These are phyloP conservation scores for Subanguina moxae DNA, from an alignment of 1,140 invertebrate species.

Conservation along the genomic window DNA sequence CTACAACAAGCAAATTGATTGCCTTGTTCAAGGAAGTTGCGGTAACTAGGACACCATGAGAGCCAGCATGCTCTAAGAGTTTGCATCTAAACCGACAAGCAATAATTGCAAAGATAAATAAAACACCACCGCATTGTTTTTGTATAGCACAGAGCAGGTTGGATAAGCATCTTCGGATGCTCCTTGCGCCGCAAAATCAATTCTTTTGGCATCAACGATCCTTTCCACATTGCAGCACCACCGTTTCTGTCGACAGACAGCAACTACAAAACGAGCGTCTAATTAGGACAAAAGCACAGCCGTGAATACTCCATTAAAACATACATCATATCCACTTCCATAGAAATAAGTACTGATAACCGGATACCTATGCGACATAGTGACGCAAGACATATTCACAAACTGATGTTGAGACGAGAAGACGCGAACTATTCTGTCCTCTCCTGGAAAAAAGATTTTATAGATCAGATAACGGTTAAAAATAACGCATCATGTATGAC, in stretches of 20 bases:
- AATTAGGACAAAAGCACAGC: not conserved
- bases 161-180: not conserved
- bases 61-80: constrained; percentile 17
- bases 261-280: constrained; percentile 12
- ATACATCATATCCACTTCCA: constrained; percentile 21
- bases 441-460: constrained; percentile 8
- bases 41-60: constrained; percentile 7
- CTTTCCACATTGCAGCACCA: constrained; percentile 12
- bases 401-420: constrained; percentile 16
- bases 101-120: not conserved
- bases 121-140: constrained; percentile 7
- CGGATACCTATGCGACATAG: constrained; percentile 15
- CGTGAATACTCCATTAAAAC: not conserved
- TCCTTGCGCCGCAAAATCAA: constrained; percentile 6
- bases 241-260: constrained; percentile 28
- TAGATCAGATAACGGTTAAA: too few species aligned
- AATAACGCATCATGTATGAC: not conserved
- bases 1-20: constrained; percentile 19
- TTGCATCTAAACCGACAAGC: constrained; percentile 5
- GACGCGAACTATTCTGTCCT: constrained; percentile 19
- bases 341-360: constrained; percentile 15
- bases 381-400: constrained; percentile 18
- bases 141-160: constrained; percentile 7
- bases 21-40: constrained; percentile 22
- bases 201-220: constrained; percentile 11